Conservation (phyloP, 2,113 vertebrate species). For the Camarhynchus parvulus region DNA sequence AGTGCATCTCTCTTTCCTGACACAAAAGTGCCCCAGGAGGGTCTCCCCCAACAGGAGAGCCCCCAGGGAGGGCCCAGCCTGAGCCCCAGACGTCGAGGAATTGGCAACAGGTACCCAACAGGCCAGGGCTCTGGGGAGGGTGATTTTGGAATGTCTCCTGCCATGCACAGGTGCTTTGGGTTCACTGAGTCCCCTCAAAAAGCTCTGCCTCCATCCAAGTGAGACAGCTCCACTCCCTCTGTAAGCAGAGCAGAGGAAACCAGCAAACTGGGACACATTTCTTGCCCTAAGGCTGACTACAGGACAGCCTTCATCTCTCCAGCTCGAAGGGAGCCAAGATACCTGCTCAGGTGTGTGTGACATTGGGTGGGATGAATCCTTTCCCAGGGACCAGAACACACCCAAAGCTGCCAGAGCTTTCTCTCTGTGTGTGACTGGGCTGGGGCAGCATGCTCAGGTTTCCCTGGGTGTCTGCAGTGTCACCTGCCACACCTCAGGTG, state of each 20-base stretch:
- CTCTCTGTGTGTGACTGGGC: not conserved
- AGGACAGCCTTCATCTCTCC: not conserved
- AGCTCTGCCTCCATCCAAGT: not conserved
- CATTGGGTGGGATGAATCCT: not conserved
- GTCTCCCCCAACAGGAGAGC: too few relatives aligned
- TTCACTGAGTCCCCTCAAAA: not conserved
- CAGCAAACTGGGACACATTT: not conserved
- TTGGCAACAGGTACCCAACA: too few relatives aligned
- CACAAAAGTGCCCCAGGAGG: too few relatives aligned
- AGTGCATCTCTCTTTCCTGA: too few relatives aligned
- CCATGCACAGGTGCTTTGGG: not conserved
- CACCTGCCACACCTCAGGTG: not conserved
- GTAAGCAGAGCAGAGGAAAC: not conserved
- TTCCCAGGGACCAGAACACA: not conserved
- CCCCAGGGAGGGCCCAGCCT: too few relatives aligned
- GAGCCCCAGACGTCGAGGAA: too few relatives aligned
- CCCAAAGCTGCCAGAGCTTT: not conserved
- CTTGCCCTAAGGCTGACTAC: not conserved
- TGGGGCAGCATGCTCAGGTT: not conserved
- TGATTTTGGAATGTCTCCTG: not conserved
- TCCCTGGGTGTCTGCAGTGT: not conserved
- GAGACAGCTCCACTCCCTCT: not conserved
- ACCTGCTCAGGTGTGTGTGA: not conserved
- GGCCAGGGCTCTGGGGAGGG: not conserved
- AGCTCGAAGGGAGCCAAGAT: not conserved